phyloP scores from a whole-genome alignment of 2,797 vertebrate genomes.

The Halcyon badia region DNA sequence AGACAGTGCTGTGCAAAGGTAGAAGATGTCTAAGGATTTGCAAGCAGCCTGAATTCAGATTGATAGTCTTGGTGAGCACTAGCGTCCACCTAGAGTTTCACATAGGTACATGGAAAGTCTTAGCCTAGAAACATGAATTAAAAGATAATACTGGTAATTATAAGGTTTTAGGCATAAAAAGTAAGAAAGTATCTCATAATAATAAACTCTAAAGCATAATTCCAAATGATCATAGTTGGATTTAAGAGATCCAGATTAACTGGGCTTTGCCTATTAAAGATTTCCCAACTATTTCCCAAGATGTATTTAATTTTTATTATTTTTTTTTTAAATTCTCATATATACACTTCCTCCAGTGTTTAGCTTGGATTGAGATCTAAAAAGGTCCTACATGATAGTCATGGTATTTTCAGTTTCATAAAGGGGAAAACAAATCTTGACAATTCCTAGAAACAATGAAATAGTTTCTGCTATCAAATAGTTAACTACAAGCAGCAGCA shows the following conservation, averaged over 20 bases:
- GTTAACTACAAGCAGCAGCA: neutral
- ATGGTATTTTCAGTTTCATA: neutral
- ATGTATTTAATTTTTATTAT: neutral
- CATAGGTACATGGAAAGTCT: neutral
- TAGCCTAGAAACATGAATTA: neutral
- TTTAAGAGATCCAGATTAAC: neutral
- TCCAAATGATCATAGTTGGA: neutral
- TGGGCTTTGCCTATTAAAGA: neutral
- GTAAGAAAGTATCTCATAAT: neutral
- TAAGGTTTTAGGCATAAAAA: neutral
- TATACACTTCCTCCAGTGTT: neutral
- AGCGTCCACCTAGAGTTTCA: neutral
- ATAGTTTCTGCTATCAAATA: neutral
- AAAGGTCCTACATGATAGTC: neutral
- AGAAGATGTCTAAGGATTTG: neutral
- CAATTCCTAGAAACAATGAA: neutral
- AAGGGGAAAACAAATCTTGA: neutral
- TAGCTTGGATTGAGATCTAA: neutral
- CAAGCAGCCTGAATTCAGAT: neutral
- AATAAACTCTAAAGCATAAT: neutral
- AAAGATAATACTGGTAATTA: neutral
- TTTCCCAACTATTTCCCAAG: neutral
- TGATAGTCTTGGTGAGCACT: neutral
- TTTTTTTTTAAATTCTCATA: neutral
- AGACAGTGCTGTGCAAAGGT: neutral